Conservation (phyloP, 2,797 vertebrate genomes). For the Micropoecilia bifurca region DNA sequence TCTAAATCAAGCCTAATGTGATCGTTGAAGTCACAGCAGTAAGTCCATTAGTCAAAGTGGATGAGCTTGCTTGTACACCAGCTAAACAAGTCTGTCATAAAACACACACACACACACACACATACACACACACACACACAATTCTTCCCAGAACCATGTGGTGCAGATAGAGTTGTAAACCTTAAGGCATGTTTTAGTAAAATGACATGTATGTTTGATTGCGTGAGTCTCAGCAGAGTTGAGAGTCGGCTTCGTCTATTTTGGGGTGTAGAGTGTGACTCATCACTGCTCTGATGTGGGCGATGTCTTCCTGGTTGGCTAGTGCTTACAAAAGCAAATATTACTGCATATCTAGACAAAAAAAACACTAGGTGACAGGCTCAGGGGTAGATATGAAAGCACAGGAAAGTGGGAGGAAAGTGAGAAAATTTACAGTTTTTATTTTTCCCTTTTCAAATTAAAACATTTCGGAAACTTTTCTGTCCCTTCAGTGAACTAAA, state of each 20-base stretch:
- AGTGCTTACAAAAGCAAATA: constrained; percentile 21
- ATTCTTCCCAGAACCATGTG: constrained; percentile 29
- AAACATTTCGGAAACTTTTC: background rate
- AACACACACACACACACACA: background rate
- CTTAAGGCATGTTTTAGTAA: background rate
- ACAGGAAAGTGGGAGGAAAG: background rate
- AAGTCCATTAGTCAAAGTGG: too few relatives aligned
- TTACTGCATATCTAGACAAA: constrained; percentile 2
- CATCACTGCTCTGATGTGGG: constrained; percentile 65
- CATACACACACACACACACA: constrained; percentile 2
- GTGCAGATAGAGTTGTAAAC: constrained; percentile 42
- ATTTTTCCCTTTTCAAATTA: background rate
- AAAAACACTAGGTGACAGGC: constrained; percentile 1
- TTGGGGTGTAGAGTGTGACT: constrained; percentile 60
- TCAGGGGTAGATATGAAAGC: background rate
- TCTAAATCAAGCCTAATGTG: too few relatives aligned
- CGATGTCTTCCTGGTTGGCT: constrained; percentile 44
- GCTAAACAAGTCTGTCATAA: constrained; percentile 40
- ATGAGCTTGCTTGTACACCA: background rate
- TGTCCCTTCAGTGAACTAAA: background rate
- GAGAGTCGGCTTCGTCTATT: constrained; percentile 63
- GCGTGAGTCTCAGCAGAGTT: constrained; percentile 45
- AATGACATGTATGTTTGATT: constrained; percentile 1
- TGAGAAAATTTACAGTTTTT: background rate
- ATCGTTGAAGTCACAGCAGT: background rate